These are phyloP conservation scores for Dendrolimus pini DNA, from an alignment of 2,888 invertebrate genomes.

Conservation along the genomic window DNA sequence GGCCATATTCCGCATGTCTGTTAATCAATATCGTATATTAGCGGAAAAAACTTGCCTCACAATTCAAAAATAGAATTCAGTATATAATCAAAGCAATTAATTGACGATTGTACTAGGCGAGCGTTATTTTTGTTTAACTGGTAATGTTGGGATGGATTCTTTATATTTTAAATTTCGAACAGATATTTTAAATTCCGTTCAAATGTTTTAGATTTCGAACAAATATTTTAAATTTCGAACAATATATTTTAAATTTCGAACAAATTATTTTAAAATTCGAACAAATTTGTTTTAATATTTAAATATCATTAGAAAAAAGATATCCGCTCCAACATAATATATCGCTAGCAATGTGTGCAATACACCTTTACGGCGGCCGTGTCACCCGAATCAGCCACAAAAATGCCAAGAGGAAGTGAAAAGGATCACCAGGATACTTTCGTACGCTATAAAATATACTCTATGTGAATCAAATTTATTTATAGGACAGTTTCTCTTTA, in stretches of 20 bases:
- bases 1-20: too few relatives aligned
- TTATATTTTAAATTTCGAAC: conserved; percentile 6
- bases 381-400: conserved; percentile 65
- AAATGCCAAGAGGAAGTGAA: conserved; percentile 27
- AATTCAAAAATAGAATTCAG: too few relatives aligned
- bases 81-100: neutral
- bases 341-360: conserved; percentile 74
- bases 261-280: neutral
- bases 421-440: conserved; percentile 8
- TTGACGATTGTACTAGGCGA: conserved; percentile 59
- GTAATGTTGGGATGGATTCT: conserved; percentile 52
- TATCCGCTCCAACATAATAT: conserved; percentile 52
- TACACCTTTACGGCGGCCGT: conserved; percentile 48
- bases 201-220: neutral
- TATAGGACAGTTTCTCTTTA: neutral
- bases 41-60: too few relatives aligned
- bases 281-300: neutral
- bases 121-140: conserved; percentile 51
- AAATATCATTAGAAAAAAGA: neutral
- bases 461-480: neutral
- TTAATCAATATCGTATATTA: too few relatives aligned
- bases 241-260: neutral
- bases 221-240: conserved; percentile 5
- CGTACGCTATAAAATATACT: conserved; percentile 9
- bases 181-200: neutral